Conservation (phyloP, 2,113 vertebrate genomes). For the Bos taurus region ARS-UCD2.0 NC_037343.1:47268501-47269000, state of each 20-base stretch:
- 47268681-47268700: neutral
- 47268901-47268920: neutral
- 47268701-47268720: neutral
- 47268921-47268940: neutral
- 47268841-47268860: neutral
- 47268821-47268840: neutral
- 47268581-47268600: fast-evolving
- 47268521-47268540: neutral
- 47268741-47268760: neutral
- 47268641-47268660: neutral
- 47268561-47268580: fast-evolving
- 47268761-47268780: neutral
- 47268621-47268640: fast-evolving
- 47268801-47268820: neutral
- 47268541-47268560: fast-evolving
- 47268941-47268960: neutral
- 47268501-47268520: neutral
- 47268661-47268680: neutral
- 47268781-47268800: neutral
- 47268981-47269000: neutral
- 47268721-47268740: neutral
- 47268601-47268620: neutral
- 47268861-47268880: neutral
- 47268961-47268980: neutral
- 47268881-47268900: fast-evolving